A percentile compares a stretch with the other conserved stretches of the same genome.
Conservation (phyloP, 2,113 vertebrate genomes). For the Xiphophorus hellerii region DNA sequence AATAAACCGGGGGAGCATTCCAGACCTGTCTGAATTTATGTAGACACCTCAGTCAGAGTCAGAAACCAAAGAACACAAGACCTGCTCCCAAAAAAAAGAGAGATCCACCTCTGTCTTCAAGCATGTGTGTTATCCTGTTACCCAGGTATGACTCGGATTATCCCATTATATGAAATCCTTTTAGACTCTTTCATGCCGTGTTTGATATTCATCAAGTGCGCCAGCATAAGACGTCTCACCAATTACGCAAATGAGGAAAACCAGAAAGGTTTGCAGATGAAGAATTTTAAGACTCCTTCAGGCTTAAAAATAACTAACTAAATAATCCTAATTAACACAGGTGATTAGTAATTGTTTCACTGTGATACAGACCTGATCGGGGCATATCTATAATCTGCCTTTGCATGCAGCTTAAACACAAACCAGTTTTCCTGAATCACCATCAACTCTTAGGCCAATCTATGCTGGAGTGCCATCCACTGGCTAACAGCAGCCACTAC, state of each 20-base stretch:
- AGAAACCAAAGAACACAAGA: constrained; percentile 8
- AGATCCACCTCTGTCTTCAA: constrained; percentile 3
- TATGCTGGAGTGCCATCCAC: constrained; percentile 54
- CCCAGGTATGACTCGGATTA: constrained; percentile 24
- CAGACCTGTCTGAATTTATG: constrained; percentile 35
- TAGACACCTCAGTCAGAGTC: not conserved
- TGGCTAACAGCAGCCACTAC: constrained; percentile 23
- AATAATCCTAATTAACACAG: constrained; percentile 46
- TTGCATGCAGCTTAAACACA: not conserved
- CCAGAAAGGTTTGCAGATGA: constrained; percentile 24
- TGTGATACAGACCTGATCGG: constrained; percentile 41
- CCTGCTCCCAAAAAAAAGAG: constrained; percentile 6
- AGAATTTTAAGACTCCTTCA: constrained; percentile 16
- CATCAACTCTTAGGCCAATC: not conserved
- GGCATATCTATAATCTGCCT: constrained; percentile 8
- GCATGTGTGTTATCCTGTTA: constrained; percentile 40
- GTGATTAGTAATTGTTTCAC: constrained; percentile 49
- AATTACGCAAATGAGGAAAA: constrained; percentile 58
- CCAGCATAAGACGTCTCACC: constrained; percentile 25
- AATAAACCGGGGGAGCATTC: constrained; percentile 51
- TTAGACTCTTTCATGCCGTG: constrained; percentile 28
- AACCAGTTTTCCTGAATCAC: not conserved
- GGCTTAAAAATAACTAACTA: constrained; percentile 4
- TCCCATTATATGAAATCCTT: constrained; percentile 17
- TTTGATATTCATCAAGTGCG: constrained; percentile 14